Base-by-base conservation (phyloP, 2,113 vertebrate genomes). In the Rutilus rutilus region DNA sequence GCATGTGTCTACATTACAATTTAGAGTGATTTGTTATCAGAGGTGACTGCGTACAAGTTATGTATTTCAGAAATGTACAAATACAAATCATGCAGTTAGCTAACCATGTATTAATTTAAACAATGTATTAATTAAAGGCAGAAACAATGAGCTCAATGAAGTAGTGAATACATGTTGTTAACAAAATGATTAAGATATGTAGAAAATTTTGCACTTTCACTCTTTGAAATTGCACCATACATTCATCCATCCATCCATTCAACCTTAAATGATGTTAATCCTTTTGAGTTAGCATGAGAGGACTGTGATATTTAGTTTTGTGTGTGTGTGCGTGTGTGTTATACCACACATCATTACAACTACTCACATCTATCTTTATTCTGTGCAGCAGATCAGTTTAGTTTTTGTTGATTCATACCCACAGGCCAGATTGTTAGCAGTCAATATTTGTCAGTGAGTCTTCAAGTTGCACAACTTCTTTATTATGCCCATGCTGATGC, bases 241-340 rank as follows among this genome's bases (percentile, higher is more conserved):
- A 57, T 36, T 4, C 19, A 25, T 12, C 39, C 42, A 47, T 50
- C 36, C 39, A 45, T 73, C 15, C 17, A 3, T 23, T 21, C 23
- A 2, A 39, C 5, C 21, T 9, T 33, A 77, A 57, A 78, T 30
- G 1, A 12, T 59, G 21, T 60, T 39, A 39, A 21, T 60, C 17
- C 25, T 77, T 65, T 42, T 45, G 12, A 65, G 57, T 33, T 78
- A 10, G 19, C 21, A 42, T 74, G 36, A 23, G 8, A 65, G 54
- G 65, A 69, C 30, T 45, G 23, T 67, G 89, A 91, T 90, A 87
- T 91, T 91, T 90, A 90, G 91, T 86, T 77, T 69, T 86, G 69
- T 90, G 86, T 57, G 25, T 67, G n/a, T 73, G 17, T 30, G 45
- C 76, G 25, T 57, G 25, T 67, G 19, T 73, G 23, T 64, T 75